phyloP scores from a whole-genome alignment of 2,888 invertebrate genomes.

The Aquatica leii region DNA sequence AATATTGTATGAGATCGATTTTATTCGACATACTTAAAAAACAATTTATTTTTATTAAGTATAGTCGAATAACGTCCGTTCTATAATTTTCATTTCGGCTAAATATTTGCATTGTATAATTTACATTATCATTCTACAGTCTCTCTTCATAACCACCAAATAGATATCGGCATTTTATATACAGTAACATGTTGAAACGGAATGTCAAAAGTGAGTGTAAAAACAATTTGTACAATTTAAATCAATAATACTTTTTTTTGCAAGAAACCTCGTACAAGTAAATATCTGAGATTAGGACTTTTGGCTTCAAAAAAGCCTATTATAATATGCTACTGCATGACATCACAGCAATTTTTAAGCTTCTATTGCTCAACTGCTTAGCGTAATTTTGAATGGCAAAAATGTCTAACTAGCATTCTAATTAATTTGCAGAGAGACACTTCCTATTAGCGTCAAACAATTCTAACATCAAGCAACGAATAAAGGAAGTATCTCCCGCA shows the following conservation, averaged over 20 bases:
- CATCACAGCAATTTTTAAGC: conserved; percentile 40
- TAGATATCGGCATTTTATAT: conserved; percentile 18
- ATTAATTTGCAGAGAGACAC: neutral
- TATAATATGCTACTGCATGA: conserved; percentile 34
- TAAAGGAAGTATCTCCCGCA: neutral
- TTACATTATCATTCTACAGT: conserved; percentile 18
- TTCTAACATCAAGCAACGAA: neutral
- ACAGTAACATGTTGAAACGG: conserved; percentile 10
- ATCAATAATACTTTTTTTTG: no score
- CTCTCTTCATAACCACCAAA: conserved; percentile 14
- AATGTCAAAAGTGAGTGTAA: no score
- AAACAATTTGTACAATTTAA: no score
- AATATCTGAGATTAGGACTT: neutral
- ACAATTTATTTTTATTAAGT: neutral
- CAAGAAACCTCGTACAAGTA: neutral
- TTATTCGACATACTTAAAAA: conserved; percentile 17
- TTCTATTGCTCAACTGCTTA: conserved; percentile 23
- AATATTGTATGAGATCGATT: conserved; percentile 18
- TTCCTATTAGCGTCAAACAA: neutral
- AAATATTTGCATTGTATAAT: conserved; percentile 19
- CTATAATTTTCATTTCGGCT: conserved; percentile 13
- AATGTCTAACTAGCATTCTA: neutral
- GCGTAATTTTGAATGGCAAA: conserved; percentile 8
- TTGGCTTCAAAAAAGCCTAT: conserved; percentile 26
- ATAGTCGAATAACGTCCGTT: conserved; percentile 12